These are phyloP conservation scores for Tragelaphus imberbis DNA, from an alignment of 2,113 vertebrate species.

Conservation along the genomic window DNA sequence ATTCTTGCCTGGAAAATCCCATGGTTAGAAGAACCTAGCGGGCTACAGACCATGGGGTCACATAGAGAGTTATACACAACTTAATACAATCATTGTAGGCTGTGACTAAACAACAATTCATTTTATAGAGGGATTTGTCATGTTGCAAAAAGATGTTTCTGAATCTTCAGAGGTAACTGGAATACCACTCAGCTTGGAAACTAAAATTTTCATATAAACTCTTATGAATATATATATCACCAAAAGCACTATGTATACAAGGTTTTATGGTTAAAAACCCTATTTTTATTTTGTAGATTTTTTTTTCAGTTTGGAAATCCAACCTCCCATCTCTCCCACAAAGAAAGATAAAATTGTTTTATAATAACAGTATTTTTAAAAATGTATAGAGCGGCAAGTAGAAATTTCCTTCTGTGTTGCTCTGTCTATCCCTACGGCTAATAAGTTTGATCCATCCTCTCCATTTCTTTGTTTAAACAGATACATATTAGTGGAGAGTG, in stretches of 20 bases:
- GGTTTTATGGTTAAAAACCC: background rate
- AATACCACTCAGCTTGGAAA: constrained; percentile 6
- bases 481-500: background rate
- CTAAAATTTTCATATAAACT: background rate
- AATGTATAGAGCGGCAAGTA: background rate
- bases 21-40: background rate
- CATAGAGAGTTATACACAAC: background rate
- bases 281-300: background rate
- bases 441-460: background rate
- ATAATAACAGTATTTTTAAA: background rate
- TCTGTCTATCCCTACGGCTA: background rate
- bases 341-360: background rate
- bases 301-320: background rate
- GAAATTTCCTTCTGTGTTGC: background rate
- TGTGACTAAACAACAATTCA: background rate
- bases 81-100: background rate
- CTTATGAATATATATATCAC: background rate
- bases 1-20: background rate
- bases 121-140: background rate
- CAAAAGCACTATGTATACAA: background rate
- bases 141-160: background rate
- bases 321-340: background rate
- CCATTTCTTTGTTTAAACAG: background rate
- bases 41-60: background rate
- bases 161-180: background rate